Evolutionary conservation across 2,113 vertebrate species (phyloP), one percentile per base, ranked within the genome.

Genomic region (Ptilorrhoa leucosticta): DNA sequence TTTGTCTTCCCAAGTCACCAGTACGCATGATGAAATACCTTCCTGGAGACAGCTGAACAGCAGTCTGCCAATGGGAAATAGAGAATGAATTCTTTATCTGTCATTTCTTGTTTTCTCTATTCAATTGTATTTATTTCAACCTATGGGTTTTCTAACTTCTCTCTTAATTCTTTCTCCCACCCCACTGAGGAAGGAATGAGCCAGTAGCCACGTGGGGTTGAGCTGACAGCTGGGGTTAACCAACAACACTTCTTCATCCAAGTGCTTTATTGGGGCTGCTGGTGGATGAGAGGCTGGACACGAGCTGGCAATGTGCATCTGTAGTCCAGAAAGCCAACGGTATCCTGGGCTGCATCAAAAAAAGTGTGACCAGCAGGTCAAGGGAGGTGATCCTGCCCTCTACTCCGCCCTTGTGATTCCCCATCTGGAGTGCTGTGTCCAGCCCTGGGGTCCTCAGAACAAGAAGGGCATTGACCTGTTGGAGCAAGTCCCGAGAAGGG

Each of bases 201-300:
- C 16, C 12, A 15, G 37, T 7, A 44, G 31, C 2, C 88, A 42
- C 0, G 0, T 58, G 10, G 9, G 18, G 10, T 50, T 61, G 37
- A 80, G 21, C 13, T 84, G 51, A 11, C 15, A 37, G 20, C 5
- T 82, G 35, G 18, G 11, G 7, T 84, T 60, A 88, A 72, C 28
- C 11, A 48, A 19, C 9, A 4, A 40, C 11, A 60, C 13, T 72
- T 75, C 44, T 54, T 72, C 30, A 64, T 15, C 51, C 22, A 56
- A 76, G 53, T 21, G 28, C 20, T 30, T 60, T 53, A 8, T n/a
- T 45, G 0, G 3, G 15, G 23, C 2, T 66, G 44, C 44, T 66
- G 18, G 37, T 28, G 60, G 28, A 39, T 39, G 45, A 82, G 28
- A 51, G 33, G 16, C 21, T 35, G 35, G 17, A 57, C 14, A 33